phyloP scores from a whole-genome alignment of 2,797 vertebrate species.

The Sciurus vulgaris region DNA sequence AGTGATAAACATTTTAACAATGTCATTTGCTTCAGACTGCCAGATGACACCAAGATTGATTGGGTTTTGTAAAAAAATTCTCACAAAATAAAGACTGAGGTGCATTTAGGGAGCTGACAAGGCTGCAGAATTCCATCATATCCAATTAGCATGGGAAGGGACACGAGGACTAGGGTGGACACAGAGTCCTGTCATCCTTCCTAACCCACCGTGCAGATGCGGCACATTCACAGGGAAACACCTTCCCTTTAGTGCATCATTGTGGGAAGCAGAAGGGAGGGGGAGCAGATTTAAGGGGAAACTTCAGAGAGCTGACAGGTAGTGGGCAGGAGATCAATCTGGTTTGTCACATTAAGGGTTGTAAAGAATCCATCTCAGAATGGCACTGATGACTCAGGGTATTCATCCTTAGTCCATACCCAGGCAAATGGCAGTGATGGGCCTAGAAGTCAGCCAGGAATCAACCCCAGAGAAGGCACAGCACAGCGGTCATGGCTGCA shows the following conservation, averaged over 20 bases:
- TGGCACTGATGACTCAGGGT: conserved; percentile 63
- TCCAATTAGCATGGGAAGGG: conserved; percentile 68
- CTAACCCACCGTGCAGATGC: not conserved
- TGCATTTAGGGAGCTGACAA: conserved; percentile 18
- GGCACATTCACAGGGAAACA: not conserved
- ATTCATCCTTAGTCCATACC: fast-evolving
- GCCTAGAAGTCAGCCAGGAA: not conserved
- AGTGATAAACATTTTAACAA: conserved; percentile 74
- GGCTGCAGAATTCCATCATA: conserved; percentile 59
- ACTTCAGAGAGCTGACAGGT: conserved; percentile 60
- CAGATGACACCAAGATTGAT: conserved; percentile 76
- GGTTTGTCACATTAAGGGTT: conserved; percentile 79
- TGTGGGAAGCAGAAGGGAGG: not conserved
- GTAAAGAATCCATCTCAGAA: conserved; percentile 77
- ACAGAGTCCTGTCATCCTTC: not conserved
- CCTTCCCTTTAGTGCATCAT: not conserved
- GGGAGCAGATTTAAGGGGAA: conserved; percentile 76
- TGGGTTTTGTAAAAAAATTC: conserved; percentile 76
- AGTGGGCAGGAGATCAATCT: conserved; percentile 72
- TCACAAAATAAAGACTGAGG: conserved; percentile 80
- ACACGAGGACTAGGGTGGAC: conserved; percentile 58
- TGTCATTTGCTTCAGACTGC: conserved; percentile 73
- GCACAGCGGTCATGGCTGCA: fast-evolving
- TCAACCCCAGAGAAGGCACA: not conserved
- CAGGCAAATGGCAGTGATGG: conserved; percentile 15